Percentiles rank a stretch among this genome's conserved stretches.
phyloP scores from a whole-genome alignment of 2,888 invertebrate genomes.

The Lasioglossum leucozonium region DNA sequence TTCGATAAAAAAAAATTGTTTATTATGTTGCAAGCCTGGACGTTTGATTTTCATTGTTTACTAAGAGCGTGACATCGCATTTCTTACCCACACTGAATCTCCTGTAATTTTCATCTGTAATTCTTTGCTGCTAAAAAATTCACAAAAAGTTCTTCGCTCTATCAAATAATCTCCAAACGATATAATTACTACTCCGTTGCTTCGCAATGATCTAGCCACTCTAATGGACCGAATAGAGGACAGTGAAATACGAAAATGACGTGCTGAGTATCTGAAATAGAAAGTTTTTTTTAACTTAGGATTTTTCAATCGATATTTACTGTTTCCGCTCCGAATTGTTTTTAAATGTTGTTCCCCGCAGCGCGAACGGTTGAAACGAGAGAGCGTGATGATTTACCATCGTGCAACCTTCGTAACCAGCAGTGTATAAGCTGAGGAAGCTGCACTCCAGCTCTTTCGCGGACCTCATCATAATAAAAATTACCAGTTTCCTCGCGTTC shows the following conservation, averaged over 20 bases:
- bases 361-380: background rate
- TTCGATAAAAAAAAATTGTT: no score
- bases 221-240: background rate
- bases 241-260: background rate
- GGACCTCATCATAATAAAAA: background rate
- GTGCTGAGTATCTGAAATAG: background rate
- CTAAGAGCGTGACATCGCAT: background rate
- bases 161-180: background rate
- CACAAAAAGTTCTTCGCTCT: background rate
- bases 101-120: background rate
- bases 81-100: background rate
- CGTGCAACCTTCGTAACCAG: constrained; percentile 6
- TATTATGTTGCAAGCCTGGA: no score
- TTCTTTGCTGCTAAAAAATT: background rate
- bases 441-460: background rate
- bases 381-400: background rate
- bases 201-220: background rate
- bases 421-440: background rate
- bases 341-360: background rate
- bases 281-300: background rate
- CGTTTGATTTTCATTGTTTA: background rate
- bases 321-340: background rate
- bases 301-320: background rate
- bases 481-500: background rate
- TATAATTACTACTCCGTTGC: background rate